Evolutionary conservation across 37 sponge, comb jelly and placozoan genomes (phyloP).

Genomic region (Spongia lamella): DNA sequence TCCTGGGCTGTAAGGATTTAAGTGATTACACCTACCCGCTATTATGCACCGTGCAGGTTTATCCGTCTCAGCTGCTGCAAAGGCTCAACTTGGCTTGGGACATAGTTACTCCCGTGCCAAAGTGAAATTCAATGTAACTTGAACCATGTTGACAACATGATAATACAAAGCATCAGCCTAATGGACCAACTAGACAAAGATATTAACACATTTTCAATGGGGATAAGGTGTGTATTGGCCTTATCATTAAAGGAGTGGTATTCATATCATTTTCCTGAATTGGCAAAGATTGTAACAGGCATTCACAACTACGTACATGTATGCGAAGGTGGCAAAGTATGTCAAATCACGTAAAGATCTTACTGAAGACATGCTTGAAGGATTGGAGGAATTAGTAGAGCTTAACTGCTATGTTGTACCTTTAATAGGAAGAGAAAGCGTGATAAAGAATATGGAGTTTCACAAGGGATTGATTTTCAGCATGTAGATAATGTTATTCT

Average conservation of each 20-base stretch:
- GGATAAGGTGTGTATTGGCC: conserved; percentile 75
- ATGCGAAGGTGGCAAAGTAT: conserved; percentile 80
- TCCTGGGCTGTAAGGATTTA: background rate
- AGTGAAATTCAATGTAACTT: conserved; percentile 99
- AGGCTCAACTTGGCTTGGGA: conserved; percentile 98
- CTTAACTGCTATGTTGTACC: too few relatives aligned
- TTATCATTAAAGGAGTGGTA: conserved; percentile 93
- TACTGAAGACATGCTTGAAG: conserved; percentile 77
- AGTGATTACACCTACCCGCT: too few relatives aligned
- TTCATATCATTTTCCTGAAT: conserved; percentile 99
- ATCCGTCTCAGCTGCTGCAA: conserved; percentile 73
- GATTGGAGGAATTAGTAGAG: conserved; percentile 83
- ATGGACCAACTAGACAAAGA: conserved; percentile 99
- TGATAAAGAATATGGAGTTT: conserved; percentile 84
- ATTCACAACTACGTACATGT: conserved; percentile 73
- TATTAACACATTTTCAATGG: conserved; percentile 99
- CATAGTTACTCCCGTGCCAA: conserved; percentile 97
- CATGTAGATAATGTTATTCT: conserved; percentile 90
- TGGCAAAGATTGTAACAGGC: conserved; percentile 92
- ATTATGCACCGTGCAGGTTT: too few relatives aligned
- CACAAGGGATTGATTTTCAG: conserved; percentile 96
- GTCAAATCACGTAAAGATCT: conserved; percentile 85
- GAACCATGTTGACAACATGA: conserved; percentile 98
- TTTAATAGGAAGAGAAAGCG: conserved; percentile 47
- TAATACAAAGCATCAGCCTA: conserved; percentile 95